Percentiles rank a stretch among this genome's conserved stretches.
These are phyloP conservation scores for Mixornis gularis DNA, from an alignment of 2,113 vertebrate species.

Conservation along the genomic window DNA sequence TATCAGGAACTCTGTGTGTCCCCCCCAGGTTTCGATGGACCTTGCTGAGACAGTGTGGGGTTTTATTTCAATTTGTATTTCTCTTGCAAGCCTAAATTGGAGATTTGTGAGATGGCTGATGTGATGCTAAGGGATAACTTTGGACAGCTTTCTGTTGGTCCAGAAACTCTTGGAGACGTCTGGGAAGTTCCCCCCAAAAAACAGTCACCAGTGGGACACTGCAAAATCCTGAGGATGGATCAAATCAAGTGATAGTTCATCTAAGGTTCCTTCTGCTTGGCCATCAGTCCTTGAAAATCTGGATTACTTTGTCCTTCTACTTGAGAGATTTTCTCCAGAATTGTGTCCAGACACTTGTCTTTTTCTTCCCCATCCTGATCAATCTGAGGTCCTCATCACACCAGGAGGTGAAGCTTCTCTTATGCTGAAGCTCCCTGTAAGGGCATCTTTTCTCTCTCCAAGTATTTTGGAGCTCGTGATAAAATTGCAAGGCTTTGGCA, in stretches of 20 bases:
- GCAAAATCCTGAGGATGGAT: background rate
- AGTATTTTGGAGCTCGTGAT: background rate
- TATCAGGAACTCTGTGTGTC: background rate
- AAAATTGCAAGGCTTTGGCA: constrained; percentile 11
- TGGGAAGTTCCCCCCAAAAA: background rate
- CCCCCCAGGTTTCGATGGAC: fast-evolving
- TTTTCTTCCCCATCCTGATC: background rate
- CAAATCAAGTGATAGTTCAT: background rate
- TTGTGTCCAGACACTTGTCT: background rate
- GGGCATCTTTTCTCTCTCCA: background rate
- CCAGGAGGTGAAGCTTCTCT: background rate
- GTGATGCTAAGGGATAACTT: background rate
- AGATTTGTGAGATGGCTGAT: background rate
- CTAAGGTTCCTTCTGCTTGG: background rate
- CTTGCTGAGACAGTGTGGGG: background rate
- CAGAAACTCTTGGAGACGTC: background rate
- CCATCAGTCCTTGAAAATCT: background rate
- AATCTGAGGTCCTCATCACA: background rate
- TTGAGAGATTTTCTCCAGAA: background rate
- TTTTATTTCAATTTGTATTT: background rate
- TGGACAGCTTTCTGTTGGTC: background rate
- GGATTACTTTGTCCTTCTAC: background rate
- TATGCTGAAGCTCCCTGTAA: background rate
- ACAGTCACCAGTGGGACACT: background rate
- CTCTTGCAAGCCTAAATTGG: background rate